Evolutionary conservation across 1,140 invertebrate species (phyloP).

Genomic region (Tyrophagus putrescentiae): DNA sequence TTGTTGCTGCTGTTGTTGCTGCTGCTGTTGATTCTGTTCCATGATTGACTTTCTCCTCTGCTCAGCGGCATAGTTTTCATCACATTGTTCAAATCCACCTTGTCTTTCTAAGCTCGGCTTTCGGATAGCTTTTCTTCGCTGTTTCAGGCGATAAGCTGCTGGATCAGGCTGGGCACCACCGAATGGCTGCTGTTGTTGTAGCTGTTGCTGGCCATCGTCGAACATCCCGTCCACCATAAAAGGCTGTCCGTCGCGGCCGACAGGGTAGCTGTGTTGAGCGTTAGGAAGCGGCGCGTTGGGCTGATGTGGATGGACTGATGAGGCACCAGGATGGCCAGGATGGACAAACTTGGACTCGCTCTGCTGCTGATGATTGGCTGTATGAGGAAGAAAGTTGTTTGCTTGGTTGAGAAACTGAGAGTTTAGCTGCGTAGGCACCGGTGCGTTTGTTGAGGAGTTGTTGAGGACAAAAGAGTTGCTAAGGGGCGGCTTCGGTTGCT

Average conservation of each 20-base stretch:
- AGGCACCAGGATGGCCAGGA: no score
- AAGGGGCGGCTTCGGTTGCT: no score
- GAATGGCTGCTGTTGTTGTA: neutral
- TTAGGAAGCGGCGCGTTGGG: no score
- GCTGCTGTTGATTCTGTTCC: constrained; percentile 26
- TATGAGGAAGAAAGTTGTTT: no score
- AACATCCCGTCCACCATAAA: neutral
- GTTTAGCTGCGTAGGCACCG: no score
- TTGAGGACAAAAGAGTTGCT: no score
- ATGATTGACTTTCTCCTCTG: constrained; percentile 26
- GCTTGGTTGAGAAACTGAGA: no score
- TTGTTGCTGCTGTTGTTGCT: constrained; percentile 30
- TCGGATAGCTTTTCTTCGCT: constrained; percentile 31
- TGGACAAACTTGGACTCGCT: no score
- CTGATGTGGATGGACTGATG: no score
- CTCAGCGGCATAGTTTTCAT: constrained; percentile 38
- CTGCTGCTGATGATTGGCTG: no score
- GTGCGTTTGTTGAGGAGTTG: no score
- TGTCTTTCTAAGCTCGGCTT: constrained; percentile 62
- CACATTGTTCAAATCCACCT: constrained; percentile 41
- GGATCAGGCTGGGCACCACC: neutral
- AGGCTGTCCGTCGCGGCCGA: neutral
- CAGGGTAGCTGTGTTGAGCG: no score
- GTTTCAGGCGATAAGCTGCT: neutral
- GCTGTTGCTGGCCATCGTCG: neutral